These are phyloP conservation scores for Porites lobata DNA, from an alignment of 92 coral and sea anemone species.

Conservation along the genomic window DNA sequence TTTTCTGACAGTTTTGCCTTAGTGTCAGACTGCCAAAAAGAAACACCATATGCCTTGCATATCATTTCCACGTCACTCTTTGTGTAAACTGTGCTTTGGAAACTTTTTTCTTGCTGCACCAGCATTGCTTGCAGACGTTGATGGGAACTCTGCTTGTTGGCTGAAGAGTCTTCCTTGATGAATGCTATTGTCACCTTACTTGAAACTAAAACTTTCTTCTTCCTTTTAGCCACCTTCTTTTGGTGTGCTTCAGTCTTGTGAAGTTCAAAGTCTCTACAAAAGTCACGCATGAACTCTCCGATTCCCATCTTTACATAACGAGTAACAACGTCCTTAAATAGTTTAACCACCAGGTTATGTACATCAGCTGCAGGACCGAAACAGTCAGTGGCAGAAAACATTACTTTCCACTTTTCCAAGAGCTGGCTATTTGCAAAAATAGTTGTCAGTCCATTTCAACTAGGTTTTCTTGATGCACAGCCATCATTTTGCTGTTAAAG, in stretches of 20 bases:
- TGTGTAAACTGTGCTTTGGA: slow-evolving; percentile 42
- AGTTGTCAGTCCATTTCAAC: not conserved
- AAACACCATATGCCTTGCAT: slow-evolving; percentile 38
- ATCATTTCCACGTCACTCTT: slow-evolving; percentile 20
- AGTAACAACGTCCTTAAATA: slow-evolving; percentile 33
- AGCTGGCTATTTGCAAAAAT: slow-evolving; percentile 2
- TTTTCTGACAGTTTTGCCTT: slow-evolving; percentile 22
- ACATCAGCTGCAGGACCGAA: not conserved
- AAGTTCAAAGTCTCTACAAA: slow-evolving; percentile 43
- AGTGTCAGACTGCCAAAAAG: slow-evolving; percentile 17
- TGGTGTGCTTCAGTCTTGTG: slow-evolving; percentile 70
- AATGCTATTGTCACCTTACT: slow-evolving; percentile 11
- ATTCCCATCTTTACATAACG: slow-evolving; percentile 63
- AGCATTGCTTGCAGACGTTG: slow-evolving; percentile 32
- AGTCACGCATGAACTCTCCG: slow-evolving; percentile 54
- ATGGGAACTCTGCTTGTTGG: slow-evolving; percentile 32
- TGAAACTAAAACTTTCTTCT: slow-evolving; percentile 18
- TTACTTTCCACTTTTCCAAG: slow-evolving; percentile 5
- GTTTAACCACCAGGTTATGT: slow-evolving; percentile 5
- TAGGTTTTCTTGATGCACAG: not conserved
- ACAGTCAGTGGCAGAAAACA: not conserved
- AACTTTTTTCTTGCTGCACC: slow-evolving; percentile 32
- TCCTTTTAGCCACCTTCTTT: slow-evolving; percentile 50
- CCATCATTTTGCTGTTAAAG: slow-evolving; percentile 39
- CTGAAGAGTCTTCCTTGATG: slow-evolving; percentile 31